Evolutionary conservation across 2,888 invertebrate genomes (phyloP), one percentile per base, ranked within the genome.

Genomic region (Laothoe populi): DNA sequence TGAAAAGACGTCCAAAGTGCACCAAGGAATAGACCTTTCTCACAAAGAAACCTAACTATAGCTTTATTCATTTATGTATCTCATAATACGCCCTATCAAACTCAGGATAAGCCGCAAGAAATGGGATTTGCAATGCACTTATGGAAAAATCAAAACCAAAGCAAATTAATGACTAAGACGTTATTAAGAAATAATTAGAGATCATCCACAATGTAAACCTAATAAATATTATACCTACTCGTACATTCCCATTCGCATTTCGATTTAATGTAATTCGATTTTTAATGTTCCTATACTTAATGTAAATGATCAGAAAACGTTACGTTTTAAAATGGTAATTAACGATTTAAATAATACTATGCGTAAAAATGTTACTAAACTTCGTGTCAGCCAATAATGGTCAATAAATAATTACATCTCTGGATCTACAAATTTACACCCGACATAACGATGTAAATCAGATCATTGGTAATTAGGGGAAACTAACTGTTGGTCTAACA

Each of bases 401-500:
- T 7, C 16, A 49, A 42, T 38, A 38, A 40, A 49, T 24, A 16
- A 24, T 49, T 31, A 44, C 49, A 60, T 42, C 16, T 40, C 24
- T 60, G 19, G 44, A 44, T 19, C 8, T 66, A 59, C 66, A 61
- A 63, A 59, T 53, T 19, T 61, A 53, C 23, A 8, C n/a, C 42
- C 60, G 21, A 63, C 66, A 65, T 71, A 73, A 76, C 74, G 75
- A 75, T 75, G 76, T 75, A 75, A 74, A 74, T 72, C 70, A 70
- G 67, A 73, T 71, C 75, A 70, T 70, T 72, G 77, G 71, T 87
- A 88, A 88, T 87, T 82, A 87, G 79, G 78, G 84, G 86, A 84
- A 84, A 86, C 85, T 82, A 84, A 87, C 86, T 82, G 87, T 87
- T 88, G 84, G 75, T 85, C 85, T 89, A 91, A 91, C 91, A 86